phyloP scores from a whole-genome alignment of 2,797 vertebrate genomes.

The Gallinago nigripennis region DNA sequence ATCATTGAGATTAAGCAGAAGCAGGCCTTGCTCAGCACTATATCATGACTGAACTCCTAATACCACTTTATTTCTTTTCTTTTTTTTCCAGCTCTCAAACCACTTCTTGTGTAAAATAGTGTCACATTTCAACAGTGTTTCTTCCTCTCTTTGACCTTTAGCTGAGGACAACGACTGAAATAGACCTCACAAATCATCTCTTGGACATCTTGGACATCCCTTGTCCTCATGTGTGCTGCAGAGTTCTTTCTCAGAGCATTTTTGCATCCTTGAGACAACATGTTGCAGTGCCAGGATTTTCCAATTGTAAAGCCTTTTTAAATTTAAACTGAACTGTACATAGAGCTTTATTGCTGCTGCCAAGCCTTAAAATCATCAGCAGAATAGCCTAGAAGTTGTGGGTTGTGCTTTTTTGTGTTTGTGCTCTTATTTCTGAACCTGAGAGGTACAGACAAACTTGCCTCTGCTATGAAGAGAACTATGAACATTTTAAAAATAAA shows the following conservation, averaged over 20 bases:
- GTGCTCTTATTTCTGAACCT: not conserved
- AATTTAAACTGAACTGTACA: not conserved
- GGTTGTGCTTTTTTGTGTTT: not conserved
- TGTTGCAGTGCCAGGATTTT: not conserved
- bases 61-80: not conserved
- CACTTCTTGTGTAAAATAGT: not conserved
- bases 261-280: not conserved
- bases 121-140: not conserved
- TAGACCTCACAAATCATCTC: not conserved
- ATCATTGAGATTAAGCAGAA: not conserved
- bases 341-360: not conserved
- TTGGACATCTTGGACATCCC: no score
- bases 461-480: not conserved
- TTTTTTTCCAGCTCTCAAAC: not conserved
- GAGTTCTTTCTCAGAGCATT: not conserved
- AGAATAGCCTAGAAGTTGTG: not conserved
- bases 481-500: no score
- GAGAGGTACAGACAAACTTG: not conserved
- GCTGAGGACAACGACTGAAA: not conserved
- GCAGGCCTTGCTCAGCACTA: not conserved
- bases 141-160: not conserved
- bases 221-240: not conserved
- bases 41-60: not conserved
- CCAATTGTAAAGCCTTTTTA: not conserved
- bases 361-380: not conserved